Conservation (phyloP, 2,113 vertebrate species). For the Thunnus thynnus region DNA sequence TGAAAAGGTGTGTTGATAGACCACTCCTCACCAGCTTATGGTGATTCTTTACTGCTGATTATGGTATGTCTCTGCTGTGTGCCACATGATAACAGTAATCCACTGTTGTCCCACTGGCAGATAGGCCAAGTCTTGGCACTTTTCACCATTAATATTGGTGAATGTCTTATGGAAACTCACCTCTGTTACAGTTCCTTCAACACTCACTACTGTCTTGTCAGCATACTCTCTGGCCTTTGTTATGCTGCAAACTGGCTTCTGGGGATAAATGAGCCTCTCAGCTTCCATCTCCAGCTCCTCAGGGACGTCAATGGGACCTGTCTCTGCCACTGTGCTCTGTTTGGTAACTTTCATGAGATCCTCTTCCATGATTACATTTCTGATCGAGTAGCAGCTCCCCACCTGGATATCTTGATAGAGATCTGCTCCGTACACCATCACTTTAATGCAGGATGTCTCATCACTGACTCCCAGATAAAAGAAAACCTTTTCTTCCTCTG, state of each 20-base stretch:
- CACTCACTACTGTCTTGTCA: background rate
- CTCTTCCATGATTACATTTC: rapidly evolving
- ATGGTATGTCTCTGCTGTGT: no score
- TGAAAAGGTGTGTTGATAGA: no score
- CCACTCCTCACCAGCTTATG: no score
- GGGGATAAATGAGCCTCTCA: background rate
- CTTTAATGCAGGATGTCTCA: background rate
- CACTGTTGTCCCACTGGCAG: no score
- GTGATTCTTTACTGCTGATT: no score
- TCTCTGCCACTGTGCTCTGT: rapidly evolving
- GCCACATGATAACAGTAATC: no score
- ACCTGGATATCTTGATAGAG: rapidly evolving
- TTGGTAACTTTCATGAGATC: rapidly evolving
- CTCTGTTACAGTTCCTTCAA: conserved; percentile 5
- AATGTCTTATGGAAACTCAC: no score
- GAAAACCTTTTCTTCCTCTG: rapidly evolving
- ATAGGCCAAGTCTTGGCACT: no score
- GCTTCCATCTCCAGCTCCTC: background rate
- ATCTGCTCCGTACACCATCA: conserved; percentile 24
- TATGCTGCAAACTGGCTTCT: conserved; percentile 1
- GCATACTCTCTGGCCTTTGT: rapidly evolving
- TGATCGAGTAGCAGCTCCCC: background rate
- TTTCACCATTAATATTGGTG: no score
- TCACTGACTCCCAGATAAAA: background rate
- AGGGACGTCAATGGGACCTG: rapidly evolving